These are phyloP conservation scores for Kryphioiulus occultus DNA, from an alignment of 2,888 invertebrate species.

Conservation along the genomic window DNA sequence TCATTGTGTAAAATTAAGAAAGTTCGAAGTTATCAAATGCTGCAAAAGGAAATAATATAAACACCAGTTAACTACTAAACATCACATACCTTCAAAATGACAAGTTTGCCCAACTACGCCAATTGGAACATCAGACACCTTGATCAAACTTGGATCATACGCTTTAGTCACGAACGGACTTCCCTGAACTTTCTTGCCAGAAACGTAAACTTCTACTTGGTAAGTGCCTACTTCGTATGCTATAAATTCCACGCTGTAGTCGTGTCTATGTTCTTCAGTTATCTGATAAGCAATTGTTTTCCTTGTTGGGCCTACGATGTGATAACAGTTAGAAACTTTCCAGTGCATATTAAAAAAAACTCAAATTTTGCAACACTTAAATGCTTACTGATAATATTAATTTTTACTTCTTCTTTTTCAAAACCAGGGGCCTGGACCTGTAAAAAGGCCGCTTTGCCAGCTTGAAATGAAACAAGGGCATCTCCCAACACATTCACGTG, in stretches of 20 bases:
- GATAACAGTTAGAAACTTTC: constrained; percentile 40
- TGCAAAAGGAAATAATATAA: not conserved
- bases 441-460: constrained; percentile 87
- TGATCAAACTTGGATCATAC: constrained; percentile 91
- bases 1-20: not conserved
- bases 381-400: constrained; percentile 68
- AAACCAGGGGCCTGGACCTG: constrained; percentile 79
- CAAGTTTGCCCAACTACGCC: constrained; percentile 95
- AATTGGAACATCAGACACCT: constrained; percentile 91
- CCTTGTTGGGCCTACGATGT: constrained; percentile 79
- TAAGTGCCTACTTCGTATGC: constrained; percentile 95
- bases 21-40: not conserved
- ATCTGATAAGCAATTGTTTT: constrained; percentile 82
- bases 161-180: constrained; percentile 93
- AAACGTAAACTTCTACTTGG: constrained; percentile 87
- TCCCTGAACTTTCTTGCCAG: constrained; percentile 86
- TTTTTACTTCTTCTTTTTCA: constrained; percentile 67
- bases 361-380: not conserved
- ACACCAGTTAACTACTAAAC: not conserved
- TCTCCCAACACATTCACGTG: constrained; percentile 67
- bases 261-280: constrained; percentile 77
- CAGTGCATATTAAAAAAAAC: not conserved
- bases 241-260: constrained; percentile 90
- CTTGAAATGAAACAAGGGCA: constrained; percentile 87
- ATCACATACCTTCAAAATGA: constrained; percentile 85